Conservation (phyloP, 2,888 invertebrate species). For the Ochropleura leucogaster region DNA sequence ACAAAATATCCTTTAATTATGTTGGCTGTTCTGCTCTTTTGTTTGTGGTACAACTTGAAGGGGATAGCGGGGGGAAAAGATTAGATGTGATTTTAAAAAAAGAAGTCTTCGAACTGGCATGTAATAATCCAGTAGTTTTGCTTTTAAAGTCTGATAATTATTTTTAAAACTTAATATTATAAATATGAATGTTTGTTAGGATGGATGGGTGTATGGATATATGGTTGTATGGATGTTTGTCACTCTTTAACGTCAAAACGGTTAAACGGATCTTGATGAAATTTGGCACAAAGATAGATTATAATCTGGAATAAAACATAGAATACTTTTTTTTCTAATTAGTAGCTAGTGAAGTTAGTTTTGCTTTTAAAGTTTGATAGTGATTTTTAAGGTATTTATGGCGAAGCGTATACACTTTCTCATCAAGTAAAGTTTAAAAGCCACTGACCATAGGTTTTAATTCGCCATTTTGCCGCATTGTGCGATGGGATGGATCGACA, state of each 20-base stretch:
- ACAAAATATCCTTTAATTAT: constrained; percentile 87
- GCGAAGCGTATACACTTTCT: background rate
- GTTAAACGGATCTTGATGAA: too few relatives aligned
- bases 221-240: too few relatives aligned
- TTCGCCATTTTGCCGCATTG: background rate
- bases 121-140: background rate
- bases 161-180: too few relatives aligned
- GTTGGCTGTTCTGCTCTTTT: constrained; percentile 76
- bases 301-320: too few relatives aligned
- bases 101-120: background rate
- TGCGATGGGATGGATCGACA: background rate
- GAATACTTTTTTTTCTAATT: too few relatives aligned
- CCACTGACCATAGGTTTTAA: background rate
- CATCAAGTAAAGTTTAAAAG: background rate
- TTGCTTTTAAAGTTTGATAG: background rate
- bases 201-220: too few relatives aligned
- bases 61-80: constrained; percentile 26
- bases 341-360: too few relatives aligned
- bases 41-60: constrained; percentile 51
- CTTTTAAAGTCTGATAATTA: background rate
- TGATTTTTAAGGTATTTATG: too few relatives aligned
- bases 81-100: background rate
- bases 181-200: too few relatives aligned
- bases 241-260: too few relatives aligned
- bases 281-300: too few relatives aligned